Evolutionary conservation across 2,797 vertebrate species (phyloP), one percentile per base, ranked within the genome.

Genomic region (Mormyrops attenuatus): DNA sequence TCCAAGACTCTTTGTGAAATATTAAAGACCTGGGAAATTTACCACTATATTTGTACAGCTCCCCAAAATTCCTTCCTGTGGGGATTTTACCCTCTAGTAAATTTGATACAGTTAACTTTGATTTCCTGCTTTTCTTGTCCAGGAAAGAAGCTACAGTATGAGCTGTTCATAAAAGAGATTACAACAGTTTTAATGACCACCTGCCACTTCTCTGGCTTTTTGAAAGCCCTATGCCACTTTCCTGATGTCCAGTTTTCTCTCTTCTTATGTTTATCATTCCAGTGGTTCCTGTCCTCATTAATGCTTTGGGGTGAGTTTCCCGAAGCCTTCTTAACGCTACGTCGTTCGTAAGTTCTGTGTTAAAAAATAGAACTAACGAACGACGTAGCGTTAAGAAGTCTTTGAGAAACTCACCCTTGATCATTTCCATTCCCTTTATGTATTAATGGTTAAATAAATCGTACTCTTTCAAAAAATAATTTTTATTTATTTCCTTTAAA

Each of bases 11-110:
- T 96, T 97, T 96, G 95, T 94, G 96, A 97, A 96, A 97, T 96
- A 95, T 96, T 94, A 96, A 97, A 97, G 97, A 97, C 95, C 94
- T 94, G 94, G 95, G 94, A 94, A 97, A 97, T 97, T 97, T 97
- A 97, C 97, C 97, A 97, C 97, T 97, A 98, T 98, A 97, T 98
- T 98, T 98, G 97, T 97, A 97, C 97, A 97, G 97, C 97, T 96
- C 94, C 55, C 55, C 17, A 57, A 57, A 57, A 57, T 57, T 55
- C 95, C 95, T 97, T 97, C n/a, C n/a, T 97, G 97, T 97, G 94
- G 93, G 95, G 96, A 97, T 97, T 97, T 97, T 96, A 97, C 97
- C 96, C 96, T 98, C 96, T 97, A 96, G 96, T 98, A 97, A 97
- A 96, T 96, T 96, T 95, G 97, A 97, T 97, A 97, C 96, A 95